Base-by-base conservation (phyloP, 1,140 invertebrate species). In the Globodera ellingtonae region DNA sequence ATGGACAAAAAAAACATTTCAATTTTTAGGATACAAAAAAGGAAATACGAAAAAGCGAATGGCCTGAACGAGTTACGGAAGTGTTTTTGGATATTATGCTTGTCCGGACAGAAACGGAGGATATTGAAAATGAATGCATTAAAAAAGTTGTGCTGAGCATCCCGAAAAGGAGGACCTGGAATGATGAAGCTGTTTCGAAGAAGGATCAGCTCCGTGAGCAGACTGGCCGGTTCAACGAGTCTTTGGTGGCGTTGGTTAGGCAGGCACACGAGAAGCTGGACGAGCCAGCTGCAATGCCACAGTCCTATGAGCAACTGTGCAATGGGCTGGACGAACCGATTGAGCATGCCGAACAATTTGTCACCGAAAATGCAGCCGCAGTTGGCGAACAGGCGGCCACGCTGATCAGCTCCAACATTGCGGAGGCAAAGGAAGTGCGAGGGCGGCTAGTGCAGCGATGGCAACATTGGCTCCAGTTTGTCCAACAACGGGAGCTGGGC, bases 231-330 rank as follows among this genome's bases (percentile, higher is more conserved):
- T 76, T 47, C n/a, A 86, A 62, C 46, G 50, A 84, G 10, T 46
- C 72, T 18, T 82, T 85, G 47, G 83, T 65, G 10, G 21, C 74
- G 18, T 73, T 84, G n/a, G 72, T 87, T 62, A 78, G 46, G 18
- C 70, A 86, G 24, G 86, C 83, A 21, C 69, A 77, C 21, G 48
- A 75, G 13, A 77, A 78, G 10, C 72, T 88, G 35, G 21, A 70
- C 46, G 86, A 85, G 66, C 56, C 84, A 24, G 75, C 84, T 81
- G 82, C 84, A 10, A 73, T 85, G 62, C 84, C 85, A 13, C 72
- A 35, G 46, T 52, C 35, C 44, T 85, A 86, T 66, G 65, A 82
- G 21, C 70, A 72, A 67, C 79, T 74, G 18, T 65, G 8, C 35
- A 70, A 84, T 24, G 78, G 84, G n/a, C 70, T 84, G 65, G 74